phyloP scores from a whole-genome alignment of 2,113 vertebrate species.

The Myrmecobius fasciatus region DNA sequence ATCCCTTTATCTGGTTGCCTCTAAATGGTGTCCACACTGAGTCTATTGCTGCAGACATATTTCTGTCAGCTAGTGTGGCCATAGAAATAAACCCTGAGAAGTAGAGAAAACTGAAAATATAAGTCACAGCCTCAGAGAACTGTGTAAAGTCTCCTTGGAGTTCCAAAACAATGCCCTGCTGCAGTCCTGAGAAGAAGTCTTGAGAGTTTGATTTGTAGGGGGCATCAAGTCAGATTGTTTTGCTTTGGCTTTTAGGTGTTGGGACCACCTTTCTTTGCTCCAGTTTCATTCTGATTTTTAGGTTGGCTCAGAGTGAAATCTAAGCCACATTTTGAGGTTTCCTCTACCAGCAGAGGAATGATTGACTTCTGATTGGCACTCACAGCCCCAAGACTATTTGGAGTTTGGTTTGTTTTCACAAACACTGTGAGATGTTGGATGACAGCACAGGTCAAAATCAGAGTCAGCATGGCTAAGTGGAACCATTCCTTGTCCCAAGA shows the following conservation, averaged over 20 bases:
- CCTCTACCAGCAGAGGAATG: slow-evolving; percentile 56
- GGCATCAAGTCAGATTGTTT: slow-evolving; percentile 68
- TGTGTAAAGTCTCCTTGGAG: neutral
- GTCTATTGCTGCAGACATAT: neutral
- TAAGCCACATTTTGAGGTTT: slow-evolving; percentile 66
- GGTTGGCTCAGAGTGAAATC: slow-evolving; percentile 75
- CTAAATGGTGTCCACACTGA: neutral
- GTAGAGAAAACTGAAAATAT: neutral
- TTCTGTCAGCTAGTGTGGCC: neutral
- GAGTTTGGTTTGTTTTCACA: neutral
- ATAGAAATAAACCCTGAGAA: neutral
- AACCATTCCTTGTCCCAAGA: slow-evolving; percentile 44
- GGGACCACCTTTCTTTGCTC: slow-evolving; percentile 75
- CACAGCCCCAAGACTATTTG: slow-evolving; percentile 57
- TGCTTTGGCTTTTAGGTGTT: slow-evolving; percentile 65
- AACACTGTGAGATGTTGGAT: slow-evolving; percentile 69
- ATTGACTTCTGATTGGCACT: slow-evolving; percentile 60
- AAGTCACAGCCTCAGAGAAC: neutral
- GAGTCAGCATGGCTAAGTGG: slow-evolving; percentile 45
- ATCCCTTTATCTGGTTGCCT: neutral
- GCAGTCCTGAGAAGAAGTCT: neutral
- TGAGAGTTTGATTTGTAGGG: neutral
- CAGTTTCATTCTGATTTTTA: slow-evolving; percentile 73
- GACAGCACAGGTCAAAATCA: slow-evolving; percentile 55
- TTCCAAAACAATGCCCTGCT: neutral